Base-by-base conservation (phyloP, 2,888 invertebrate genomes). In the Himalopsyche japonica region DNA sequence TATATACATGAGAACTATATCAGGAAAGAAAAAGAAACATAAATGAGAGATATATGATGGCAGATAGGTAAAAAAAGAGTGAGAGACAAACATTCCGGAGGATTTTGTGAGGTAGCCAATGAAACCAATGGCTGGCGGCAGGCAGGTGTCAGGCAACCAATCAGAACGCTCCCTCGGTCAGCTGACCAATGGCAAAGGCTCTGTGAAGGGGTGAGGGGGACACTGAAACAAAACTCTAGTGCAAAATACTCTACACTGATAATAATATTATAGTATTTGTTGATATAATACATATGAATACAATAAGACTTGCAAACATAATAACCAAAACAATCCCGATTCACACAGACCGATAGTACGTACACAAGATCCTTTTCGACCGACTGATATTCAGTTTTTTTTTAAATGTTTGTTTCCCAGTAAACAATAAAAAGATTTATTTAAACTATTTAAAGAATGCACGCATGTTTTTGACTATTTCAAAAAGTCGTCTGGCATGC, bases 161-260 rank as follows among this genome's bases (percentile, higher is more conserved):
- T 91, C 91, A 90, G 90, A 84, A 84, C 84, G 83, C 80, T 84
- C 85, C 82, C 82, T 82, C 81, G 85, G 82, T 82, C 84, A 81
- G 86, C 86, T 84, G 86, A 87, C 86, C 84, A 88, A 87, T 86
- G 70, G 70, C 70, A 70, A 87, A 83, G 86, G 89, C 88, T 89
- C 89, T 88, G 88, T 88, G 84, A 86, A 89, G 89, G 89, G 93
- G 92, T 92, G 93, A 92, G 93, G 93, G 90, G 89, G 90, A 91
- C 92, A 92, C 92, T 92, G 92, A 92, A 92, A 92, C 92, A 91
- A 92, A 91, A 91, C 91, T 92, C 92, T 92, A 92, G 91, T 91
- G 92, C 92, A 91, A 91, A 89, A 90, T 91, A 85, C 86, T 86
- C 86, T 87, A 86, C 87, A 85, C 87, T 81, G 86, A 87, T 87